Conservation (phyloP, 2,797 vertebrate genomes). For the Chrysocyon brachyurus region DNA sequence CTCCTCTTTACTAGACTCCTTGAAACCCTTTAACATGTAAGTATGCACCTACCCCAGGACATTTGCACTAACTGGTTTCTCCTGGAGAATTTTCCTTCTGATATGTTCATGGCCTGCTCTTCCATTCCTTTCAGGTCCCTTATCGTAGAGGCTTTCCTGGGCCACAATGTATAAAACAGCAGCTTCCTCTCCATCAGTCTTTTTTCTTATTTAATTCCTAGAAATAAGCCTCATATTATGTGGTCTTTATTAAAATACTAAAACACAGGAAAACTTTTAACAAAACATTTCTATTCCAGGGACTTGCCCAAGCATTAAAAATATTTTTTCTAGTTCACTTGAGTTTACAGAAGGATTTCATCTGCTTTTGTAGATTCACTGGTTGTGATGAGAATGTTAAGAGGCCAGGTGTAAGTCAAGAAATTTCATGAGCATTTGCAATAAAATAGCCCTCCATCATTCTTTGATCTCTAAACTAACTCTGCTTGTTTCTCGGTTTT, state of each 20-base stretch:
- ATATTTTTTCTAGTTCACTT: not conserved
- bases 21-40: too few species aligned
- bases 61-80: not conserved
- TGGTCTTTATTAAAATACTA: slow-evolving; percentile 57
- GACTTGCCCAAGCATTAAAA: not conserved
- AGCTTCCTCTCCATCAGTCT: not conserved
- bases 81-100: not conserved
- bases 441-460: not conserved
- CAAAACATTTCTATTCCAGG: not conserved
- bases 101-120: not conserved
- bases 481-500: not conserved
- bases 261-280: slow-evolving; percentile 25
- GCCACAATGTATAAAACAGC: not conserved
- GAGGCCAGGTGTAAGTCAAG: not conserved
- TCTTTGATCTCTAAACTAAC: not conserved
- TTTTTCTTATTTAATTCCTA: not conserved
- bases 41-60: not conserved
- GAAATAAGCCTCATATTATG: not conserved
- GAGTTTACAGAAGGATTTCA: slow-evolving; percentile 33
- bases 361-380: slow-evolving; percentile 18
- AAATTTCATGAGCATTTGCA: not conserved
- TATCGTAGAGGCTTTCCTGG: not conserved
- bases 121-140: not conserved
- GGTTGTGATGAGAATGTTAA: not conserved
- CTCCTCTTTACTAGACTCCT: not conserved